Conservation (phyloP, 2,113 vertebrate species). For the Gymnobelideus leadbeateri region DNA sequence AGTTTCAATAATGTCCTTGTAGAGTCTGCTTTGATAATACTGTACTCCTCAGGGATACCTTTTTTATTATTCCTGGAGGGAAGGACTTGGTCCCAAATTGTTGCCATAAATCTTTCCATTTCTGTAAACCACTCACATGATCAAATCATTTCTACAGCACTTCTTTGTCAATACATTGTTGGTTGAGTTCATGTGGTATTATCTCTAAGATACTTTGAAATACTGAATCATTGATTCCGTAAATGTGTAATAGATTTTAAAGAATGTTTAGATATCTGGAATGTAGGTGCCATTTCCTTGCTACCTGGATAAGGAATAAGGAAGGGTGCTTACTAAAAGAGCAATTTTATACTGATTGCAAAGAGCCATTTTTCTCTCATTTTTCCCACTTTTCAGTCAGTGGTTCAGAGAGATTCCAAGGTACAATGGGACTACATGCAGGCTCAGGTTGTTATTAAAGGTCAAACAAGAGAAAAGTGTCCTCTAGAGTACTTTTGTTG, state of each 20-base stretch:
- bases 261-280: background rate
- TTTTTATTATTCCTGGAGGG: too few relatives aligned
- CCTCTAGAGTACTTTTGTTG: background rate
- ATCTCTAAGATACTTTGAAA: background rate
- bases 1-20: background rate
- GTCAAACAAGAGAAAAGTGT: background rate
- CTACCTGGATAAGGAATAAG: background rate
- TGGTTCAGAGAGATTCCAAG: conserved; percentile 11
- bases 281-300: background rate
- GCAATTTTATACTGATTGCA: background rate
- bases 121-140: too few relatives aligned
- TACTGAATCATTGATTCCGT: background rate
- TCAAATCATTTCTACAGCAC: too few relatives aligned
- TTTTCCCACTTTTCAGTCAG: background rate
- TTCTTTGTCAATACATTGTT: too few relatives aligned
- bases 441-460: conserved; percentile 34
- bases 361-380: background rate
- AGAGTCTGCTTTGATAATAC: background rate
- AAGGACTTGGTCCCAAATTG: too few relatives aligned
- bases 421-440: background rate
- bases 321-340: background rate
- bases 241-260: background rate
- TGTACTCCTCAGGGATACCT: too few relatives aligned
- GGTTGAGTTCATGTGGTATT: background rate
- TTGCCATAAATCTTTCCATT: too few relatives aligned